Base-by-base conservation (phyloP, 2,888 invertebrate genomes). In the Eumerus sabulonum region DNA sequence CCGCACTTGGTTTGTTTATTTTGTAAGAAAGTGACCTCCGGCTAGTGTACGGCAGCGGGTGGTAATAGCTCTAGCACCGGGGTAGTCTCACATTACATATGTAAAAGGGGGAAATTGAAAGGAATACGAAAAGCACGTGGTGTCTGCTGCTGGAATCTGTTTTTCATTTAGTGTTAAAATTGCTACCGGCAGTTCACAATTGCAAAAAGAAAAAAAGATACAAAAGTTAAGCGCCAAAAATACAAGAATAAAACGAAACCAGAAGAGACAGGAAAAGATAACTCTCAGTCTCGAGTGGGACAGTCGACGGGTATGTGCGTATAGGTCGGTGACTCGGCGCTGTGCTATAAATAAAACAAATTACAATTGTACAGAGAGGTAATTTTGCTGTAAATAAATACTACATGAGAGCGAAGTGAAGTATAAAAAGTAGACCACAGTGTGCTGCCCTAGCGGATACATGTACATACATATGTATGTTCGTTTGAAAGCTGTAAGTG, bases 121-220 rank as follows among this genome's bases (percentile, higher is more conserved):
- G 68, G 63, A 70, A 64, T 74, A 50, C 74, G 50, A 60, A 76
- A 79, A 79, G 54, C 79, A 79, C 79, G 79, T 79, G 79, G 74
- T 54, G 74, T 73, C 63, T 79, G 73, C 48, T 40, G n/a, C n/a
- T 44, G 73, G 63, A 36, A 27, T 27, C 27, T 27, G 27, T 27
- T 38, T 66, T 60, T 48, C n/a, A 40, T 53, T 38, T 48, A 56
- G 71, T 56, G 71, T 48, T 56, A 50, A 54, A 66, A 12, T 47
- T 57, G 56, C 48, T 59, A 48, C 40, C 27, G 53, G 51, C 62
- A 63, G 18, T 14, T 7, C 27, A 7, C 27, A 27, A 27, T 27
- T 47, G 44, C 19, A 40, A 35, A 57, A 13, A 13, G 27, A 50
- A 45, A 42, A 44, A 45, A 9, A 40, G n/a, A 9, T 27, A 27